Evolutionary conservation across 2,888 invertebrate species (phyloP).

Genomic region (Nemotelus pantherinus): DNA sequence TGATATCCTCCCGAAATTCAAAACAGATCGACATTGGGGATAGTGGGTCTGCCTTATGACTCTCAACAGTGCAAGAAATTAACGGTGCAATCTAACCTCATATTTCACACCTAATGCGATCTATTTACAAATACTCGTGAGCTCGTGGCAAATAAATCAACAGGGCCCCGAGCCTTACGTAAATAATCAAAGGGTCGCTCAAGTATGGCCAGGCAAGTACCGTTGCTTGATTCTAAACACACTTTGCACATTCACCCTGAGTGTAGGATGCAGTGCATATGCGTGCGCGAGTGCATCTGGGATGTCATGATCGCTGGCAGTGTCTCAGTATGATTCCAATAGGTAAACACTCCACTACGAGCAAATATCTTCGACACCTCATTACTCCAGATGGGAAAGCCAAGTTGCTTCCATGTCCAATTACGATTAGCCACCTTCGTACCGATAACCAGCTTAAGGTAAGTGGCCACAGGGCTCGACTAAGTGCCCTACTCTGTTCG

Average conservation of each 20-base stretch:
- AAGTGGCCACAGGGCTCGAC: slow-evolving; percentile 18
- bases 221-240: not conserved
- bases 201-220: not conserved
- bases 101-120: slow-evolving; percentile 46
- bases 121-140: slow-evolving; percentile 44
- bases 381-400: slow-evolving; percentile 43
- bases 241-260: not conserved
- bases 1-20: slow-evolving; percentile 19
- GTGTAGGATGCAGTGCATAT: slow-evolving; percentile 17
- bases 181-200: slow-evolving; percentile 36
- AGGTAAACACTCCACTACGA: slow-evolving; percentile 34
- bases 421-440: slow-evolving; percentile 17
- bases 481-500: not conserved
- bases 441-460: slow-evolving; percentile 8
- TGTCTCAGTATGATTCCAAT: slow-evolving; percentile 40
- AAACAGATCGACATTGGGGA: slow-evolving; percentile 21
- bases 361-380: slow-evolving; percentile 47
- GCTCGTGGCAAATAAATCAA: slow-evolving; percentile 43
- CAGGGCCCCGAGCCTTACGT: slow-evolving; percentile 25
- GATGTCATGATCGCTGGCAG: slow-evolving; percentile 40
- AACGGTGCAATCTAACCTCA: slow-evolving; percentile 31
- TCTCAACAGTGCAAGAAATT: slow-evolving; percentile 43
- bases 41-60: slow-evolving; percentile 34
- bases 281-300: slow-evolving; percentile 40
- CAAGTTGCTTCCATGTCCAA: slow-evolving; percentile 41